Conservation (phyloP, 2,888 invertebrate species). For the Gnatocerus cornutus region DNA sequence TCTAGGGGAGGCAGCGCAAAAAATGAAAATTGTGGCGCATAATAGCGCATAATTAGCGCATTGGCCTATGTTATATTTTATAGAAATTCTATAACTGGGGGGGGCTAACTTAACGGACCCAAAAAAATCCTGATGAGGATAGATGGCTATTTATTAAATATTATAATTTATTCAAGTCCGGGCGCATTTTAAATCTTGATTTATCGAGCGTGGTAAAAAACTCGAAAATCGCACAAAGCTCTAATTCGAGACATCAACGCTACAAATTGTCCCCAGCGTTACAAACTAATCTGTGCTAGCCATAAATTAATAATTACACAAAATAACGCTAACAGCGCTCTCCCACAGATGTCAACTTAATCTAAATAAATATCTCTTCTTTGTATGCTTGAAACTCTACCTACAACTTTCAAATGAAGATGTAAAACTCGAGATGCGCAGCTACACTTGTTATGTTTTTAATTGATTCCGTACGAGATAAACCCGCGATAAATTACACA, state of each 20-base stretch:
- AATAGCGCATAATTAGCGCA: too few relatives aligned
- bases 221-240: slow-evolving; percentile 22
- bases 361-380: slow-evolving; percentile 67
- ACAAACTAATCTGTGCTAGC: slow-evolving; percentile 52
- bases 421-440: slow-evolving; percentile 55
- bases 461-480: slow-evolving; percentile 33
- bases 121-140: slow-evolving; percentile 1
- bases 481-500: slow-evolving; percentile 32
- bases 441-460: slow-evolving; percentile 14
- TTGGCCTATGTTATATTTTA: too few relatives aligned
- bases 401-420: slow-evolving; percentile 66
- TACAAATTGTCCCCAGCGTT: slow-evolving; percentile 31
- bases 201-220: slow-evolving; percentile 57
- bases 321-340: slow-evolving; percentile 59
- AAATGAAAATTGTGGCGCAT: too few relatives aligned
- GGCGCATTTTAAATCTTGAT: slow-evolving; percentile 68
- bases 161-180: slow-evolving; percentile 67
- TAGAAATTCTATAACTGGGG: too few relatives aligned
- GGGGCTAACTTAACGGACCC: too few relatives aligned
- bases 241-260: slow-evolving; percentile 22
- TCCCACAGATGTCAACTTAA: slow-evolving; percentile 66
- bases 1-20: too few relatives aligned
- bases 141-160: slow-evolving; percentile 64
- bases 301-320: slow-evolving; percentile 63
- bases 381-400: slow-evolving; percentile 64